A percentile compares a stretch with the other conserved stretches of the same genome.
Evolutionary conservation across 2,888 invertebrate genomes (phyloP).

Genomic region (Ernsta delagoae): DNA sequence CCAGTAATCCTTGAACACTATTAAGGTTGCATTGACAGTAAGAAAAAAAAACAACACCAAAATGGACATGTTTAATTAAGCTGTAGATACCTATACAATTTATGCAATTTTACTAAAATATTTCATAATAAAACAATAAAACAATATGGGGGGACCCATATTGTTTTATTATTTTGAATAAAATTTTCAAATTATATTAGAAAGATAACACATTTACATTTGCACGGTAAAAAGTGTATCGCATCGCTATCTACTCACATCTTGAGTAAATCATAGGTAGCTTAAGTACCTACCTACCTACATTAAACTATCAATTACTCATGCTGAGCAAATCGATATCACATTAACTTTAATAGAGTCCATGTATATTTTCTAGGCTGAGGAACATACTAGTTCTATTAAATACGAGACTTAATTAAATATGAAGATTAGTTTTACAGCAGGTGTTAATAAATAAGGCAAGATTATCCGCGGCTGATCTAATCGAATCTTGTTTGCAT

Average conservation of each 20-base stretch:
- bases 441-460: conserved; percentile 74
- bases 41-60: conserved; percentile 21
- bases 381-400: conserved; percentile 36
- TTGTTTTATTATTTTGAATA: no score
- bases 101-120: conserved; percentile 14
- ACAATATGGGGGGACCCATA: no score
- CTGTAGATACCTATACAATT: conserved; percentile 3
- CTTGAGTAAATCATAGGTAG: not conserved
- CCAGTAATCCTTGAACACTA: conserved; percentile 34
- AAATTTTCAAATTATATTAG: no score
- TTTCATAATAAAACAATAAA: no score
- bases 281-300: not conserved
- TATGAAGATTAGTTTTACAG: conserved; percentile 56
- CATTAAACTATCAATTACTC: conserved; percentile 13
- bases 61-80: no score
- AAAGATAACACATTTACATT: no score
- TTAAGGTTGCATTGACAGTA: conserved; percentile 31
- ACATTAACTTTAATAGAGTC: conserved; percentile 31
- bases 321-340: conserved; percentile 28
- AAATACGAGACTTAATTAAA: conserved; percentile 40
- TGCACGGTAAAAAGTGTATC: no score
- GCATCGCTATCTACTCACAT: not conserved
- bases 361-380: conserved; percentile 28
- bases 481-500: conserved; percentile 80
- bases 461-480: conserved; percentile 69